Evolutionary conservation across 2,888 invertebrate genomes (phyloP).

Genomic region (Agonopterix heracliana): DNA sequence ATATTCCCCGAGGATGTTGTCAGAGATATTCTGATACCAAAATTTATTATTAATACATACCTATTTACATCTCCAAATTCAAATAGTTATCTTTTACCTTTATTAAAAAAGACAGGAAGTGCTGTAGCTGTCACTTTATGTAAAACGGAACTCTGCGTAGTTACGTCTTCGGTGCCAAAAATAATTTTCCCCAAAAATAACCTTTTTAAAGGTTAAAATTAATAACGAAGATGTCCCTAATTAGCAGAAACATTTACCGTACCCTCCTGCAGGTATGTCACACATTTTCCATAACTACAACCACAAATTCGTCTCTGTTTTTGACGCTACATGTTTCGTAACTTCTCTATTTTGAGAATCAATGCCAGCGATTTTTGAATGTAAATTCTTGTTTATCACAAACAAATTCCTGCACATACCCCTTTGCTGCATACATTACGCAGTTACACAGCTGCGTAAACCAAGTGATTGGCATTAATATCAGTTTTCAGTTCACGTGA

Average conservation of each 20-base stretch:
- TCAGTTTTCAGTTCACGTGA: conserved; percentile 9
- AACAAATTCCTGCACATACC: no score
- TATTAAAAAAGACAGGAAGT: no score
- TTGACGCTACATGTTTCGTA: conserved; percentile 52
- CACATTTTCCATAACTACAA: background rate
- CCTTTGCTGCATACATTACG: background rate
- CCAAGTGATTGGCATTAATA: background rate
- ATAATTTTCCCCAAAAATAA: conserved; percentile 41
- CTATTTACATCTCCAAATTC: no score
- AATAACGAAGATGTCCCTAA: conserved; percentile 48
- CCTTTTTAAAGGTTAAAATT: conserved; percentile 33
- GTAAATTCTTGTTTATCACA: conserved; percentile 9
- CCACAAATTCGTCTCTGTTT: background rate
- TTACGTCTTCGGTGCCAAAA: conserved; percentile 35
- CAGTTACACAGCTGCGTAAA: no score
- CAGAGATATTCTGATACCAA: no score
- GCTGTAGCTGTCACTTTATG: conserved; percentile 23
- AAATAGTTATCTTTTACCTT: no score
- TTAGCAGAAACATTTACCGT: conserved; percentile 59
- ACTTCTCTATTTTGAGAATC: conserved; percentile 26
- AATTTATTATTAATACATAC: no score
- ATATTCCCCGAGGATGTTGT: no score
- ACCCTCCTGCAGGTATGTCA: conserved; percentile 55
- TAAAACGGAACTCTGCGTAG: conserved; percentile 21
- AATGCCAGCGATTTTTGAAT: conserved; percentile 5